phyloP scores from a whole-genome alignment of 2,888 invertebrate species.

The Gandaritis pyraliata region DNA sequence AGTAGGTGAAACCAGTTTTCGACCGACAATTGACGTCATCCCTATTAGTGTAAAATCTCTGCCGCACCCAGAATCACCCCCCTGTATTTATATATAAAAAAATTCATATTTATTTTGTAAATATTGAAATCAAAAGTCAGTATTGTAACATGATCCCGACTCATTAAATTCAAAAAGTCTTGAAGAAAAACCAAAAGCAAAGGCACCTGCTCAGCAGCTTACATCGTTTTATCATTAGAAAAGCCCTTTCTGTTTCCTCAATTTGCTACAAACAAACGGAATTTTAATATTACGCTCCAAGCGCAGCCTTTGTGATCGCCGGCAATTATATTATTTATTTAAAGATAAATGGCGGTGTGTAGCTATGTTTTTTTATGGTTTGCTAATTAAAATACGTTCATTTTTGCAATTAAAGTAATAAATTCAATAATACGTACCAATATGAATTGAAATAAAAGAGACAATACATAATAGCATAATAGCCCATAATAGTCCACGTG shows the following conservation, averaged over 20 bases:
- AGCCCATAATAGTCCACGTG: no score
- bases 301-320: conserved; percentile 56
- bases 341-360: conserved; percentile 18
- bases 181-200: background rate
- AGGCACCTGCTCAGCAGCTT: conserved; percentile 10
- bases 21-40: no score
- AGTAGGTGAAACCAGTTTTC: no score
- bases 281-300: conserved; percentile 66
- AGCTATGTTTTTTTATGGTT: conserved; percentile 2
- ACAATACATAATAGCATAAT: no score
- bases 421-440: background rate
- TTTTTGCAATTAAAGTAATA: background rate
- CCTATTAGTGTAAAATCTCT: no score
- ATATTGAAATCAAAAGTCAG: background rate
- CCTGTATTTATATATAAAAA: no score
- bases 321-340: conserved; percentile 53
- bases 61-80: no score
- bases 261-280: conserved; percentile 70
- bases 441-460: no score
- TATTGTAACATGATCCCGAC: background rate
- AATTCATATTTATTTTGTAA: no score
- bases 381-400: background rate
- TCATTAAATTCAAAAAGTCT: background rate
- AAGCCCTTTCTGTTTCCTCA: conserved; percentile 66
- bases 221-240: conserved; percentile 76